Evolutionary conservation across 1,140 invertebrate genomes (phyloP).

Genomic region (Mactra quadrangularis): DNA sequence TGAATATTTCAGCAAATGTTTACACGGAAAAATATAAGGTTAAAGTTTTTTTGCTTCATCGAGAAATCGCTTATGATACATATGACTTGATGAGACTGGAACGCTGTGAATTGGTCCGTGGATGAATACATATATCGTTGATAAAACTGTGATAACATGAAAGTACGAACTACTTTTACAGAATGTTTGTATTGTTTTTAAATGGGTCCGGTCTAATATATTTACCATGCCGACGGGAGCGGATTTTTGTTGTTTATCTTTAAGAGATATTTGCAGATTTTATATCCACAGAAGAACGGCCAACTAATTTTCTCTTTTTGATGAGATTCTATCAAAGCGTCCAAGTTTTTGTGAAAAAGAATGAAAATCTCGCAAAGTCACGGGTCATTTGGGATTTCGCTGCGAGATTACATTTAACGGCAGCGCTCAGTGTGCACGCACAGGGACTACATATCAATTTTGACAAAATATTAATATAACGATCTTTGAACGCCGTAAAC

Average conservation of each 20-base stretch:
- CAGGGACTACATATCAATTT: constrained; percentile 43
- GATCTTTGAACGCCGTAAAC: not conserved
- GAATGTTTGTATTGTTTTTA: constrained; percentile 56
- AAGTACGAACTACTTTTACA: constrained; percentile 28
- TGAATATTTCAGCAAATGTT: constrained; percentile 57
- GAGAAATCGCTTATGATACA: constrained; percentile 36
- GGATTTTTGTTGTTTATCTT: constrained; percentile 12
- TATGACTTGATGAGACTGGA: not conserved
- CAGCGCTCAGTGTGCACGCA: constrained; percentile 28
- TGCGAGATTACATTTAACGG: constrained; percentile 50
- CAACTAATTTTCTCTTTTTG: constrained; percentile 47
- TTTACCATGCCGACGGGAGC: not conserved
- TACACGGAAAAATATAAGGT: constrained; percentile 53
- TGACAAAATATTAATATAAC: constrained; percentile 47
- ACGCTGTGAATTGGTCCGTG: constrained; percentile 4
- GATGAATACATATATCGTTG: constrained; percentile 32
- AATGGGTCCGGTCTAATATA: constrained; percentile 29
- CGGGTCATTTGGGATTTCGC: constrained; percentile 48
- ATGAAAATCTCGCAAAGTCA: constrained; percentile 57
- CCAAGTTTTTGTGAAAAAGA: constrained; percentile 14
- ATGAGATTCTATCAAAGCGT: constrained; percentile 26
- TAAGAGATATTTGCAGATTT: constrained; percentile 14
- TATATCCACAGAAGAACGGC: constrained; percentile 36
- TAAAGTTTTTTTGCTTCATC: constrained; percentile 15
- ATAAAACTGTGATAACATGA: constrained; percentile 47